Percentiles rank a stretch among this genome's conserved stretches.
phyloP scores from a whole-genome alignment of 2,113 vertebrate species.

The Hipposideros armiger region DNA sequence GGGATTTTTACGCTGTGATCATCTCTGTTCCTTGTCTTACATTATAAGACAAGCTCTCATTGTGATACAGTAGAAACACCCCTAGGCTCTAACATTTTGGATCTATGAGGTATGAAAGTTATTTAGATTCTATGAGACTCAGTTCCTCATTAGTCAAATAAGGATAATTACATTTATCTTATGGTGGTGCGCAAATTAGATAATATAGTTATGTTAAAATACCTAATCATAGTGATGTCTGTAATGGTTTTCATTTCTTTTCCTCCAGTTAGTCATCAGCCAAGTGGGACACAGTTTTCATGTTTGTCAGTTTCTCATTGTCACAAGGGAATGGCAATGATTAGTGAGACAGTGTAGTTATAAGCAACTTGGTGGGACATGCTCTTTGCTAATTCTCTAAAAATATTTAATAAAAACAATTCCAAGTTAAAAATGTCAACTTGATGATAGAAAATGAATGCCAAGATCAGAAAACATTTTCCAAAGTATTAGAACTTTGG shows the following conservation, averaged over 20 bases:
- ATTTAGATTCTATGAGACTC: neutral
- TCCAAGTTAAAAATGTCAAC: neutral
- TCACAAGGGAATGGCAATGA: neutral
- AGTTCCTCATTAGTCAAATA: neutral
- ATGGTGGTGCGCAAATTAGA: neutral
- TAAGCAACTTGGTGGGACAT: neutral
- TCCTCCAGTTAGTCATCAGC: neutral
- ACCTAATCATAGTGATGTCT: neutral
- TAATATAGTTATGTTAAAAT: neutral
- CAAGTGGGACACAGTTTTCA: neutral
- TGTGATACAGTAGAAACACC: neutral
- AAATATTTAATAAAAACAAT: neutral
- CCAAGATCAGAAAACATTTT: neutral
- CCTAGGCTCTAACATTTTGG: neutral
- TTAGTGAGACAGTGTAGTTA: neutral
- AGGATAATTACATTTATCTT: neutral
- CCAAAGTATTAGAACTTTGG: neutral
- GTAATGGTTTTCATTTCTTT: constrained; percentile 8
- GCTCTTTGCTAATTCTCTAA: neutral
- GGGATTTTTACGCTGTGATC: neutral
- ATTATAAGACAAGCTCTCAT: neutral
- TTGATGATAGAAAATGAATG: neutral
- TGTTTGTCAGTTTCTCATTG: neutral
- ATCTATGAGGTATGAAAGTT: neutral
- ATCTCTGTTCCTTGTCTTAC: neutral